Conservation (phyloP, 2,113 vertebrate species). For the Forbesichthys papilliferus region DNA sequence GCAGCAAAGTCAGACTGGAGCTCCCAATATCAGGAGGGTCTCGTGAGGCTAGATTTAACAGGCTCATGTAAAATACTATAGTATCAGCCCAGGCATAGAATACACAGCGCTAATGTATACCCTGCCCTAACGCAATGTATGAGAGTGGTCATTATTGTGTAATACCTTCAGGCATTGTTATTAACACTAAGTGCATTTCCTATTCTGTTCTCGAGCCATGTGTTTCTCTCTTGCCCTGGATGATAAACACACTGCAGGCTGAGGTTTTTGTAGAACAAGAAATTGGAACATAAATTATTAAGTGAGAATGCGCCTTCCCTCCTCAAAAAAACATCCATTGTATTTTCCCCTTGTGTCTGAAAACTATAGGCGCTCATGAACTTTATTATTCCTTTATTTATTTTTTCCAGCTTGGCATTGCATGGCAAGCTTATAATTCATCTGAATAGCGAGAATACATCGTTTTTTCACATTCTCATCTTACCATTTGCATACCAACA, state of each 20-base stretch:
- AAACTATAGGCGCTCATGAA: constrained; percentile 28
- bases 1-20: too few species aligned
- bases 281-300: constrained; percentile 61
- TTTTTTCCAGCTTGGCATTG: constrained; percentile 9
- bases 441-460: constrained; percentile 27
- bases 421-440: constrained; percentile 25
- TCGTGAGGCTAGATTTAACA: not conserved
- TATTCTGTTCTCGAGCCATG: constrained; percentile 19
- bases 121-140: constrained; percentile 30
- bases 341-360: constrained; percentile 33
- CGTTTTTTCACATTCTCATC: constrained; percentile 18
- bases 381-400: constrained; percentile 1
- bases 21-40: too few species aligned
- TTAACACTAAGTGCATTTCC: constrained; percentile 42
- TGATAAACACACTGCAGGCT: constrained; percentile 49
- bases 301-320: constrained; percentile 20
- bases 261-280: constrained; percentile 43
- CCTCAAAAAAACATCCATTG: constrained; percentile 27
- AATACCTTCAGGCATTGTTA: constrained; percentile 44
- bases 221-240: constrained; percentile 16
- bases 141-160: constrained; percentile 39
- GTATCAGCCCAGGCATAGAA: constrained; percentile 20
- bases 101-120: constrained; percentile 30
- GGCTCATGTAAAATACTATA: constrained; percentile 10
- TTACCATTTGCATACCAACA: too few species aligned